Percentiles rank a stretch among this genome's conserved stretches.
Evolutionary conservation across 2,797 vertebrate genomes (phyloP).

Genomic region (Rallus crepitans): DNA sequence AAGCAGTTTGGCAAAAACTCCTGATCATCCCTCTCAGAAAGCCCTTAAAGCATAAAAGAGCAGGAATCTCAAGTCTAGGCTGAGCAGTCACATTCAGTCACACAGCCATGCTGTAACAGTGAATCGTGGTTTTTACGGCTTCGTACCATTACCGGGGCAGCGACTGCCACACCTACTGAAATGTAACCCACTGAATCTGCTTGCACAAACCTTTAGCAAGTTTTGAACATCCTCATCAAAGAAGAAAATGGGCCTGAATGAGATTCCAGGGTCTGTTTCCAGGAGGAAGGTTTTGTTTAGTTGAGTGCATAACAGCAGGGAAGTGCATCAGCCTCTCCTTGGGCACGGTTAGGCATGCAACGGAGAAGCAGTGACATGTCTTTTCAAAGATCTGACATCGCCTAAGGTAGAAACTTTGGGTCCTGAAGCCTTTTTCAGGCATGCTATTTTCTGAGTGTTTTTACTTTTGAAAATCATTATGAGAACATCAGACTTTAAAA

Average conservation of each 20-base stretch:
- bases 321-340: conserved; percentile 24
- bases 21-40: conserved; percentile 10
- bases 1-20: conserved; percentile 57
- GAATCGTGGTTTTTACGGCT: background rate
- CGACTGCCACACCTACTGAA: conserved; percentile 36
- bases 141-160: background rate
- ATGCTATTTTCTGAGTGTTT: background rate
- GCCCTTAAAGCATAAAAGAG: background rate
- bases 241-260: conserved; percentile 21
- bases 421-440: conserved; percentile 2
- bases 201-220: conserved; percentile 12
- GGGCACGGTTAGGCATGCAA: conserved; percentile 9
- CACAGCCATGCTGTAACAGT: background rate
- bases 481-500: conserved; percentile 14
- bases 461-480: background rate
- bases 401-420: background rate
- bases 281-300: conserved; percentile 54
- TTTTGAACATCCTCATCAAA: conserved; percentile 54
- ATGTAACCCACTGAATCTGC: background rate
- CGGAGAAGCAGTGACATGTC: background rate
- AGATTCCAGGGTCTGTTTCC: conserved; percentile 52
- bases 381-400: background rate
- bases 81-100: accelerated
- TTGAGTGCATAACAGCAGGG: conserved; percentile 11
- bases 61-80: background rate